Base-by-base conservation (phyloP, 2,113 vertebrate genomes). In the Ochotona curzoniae region DNA sequence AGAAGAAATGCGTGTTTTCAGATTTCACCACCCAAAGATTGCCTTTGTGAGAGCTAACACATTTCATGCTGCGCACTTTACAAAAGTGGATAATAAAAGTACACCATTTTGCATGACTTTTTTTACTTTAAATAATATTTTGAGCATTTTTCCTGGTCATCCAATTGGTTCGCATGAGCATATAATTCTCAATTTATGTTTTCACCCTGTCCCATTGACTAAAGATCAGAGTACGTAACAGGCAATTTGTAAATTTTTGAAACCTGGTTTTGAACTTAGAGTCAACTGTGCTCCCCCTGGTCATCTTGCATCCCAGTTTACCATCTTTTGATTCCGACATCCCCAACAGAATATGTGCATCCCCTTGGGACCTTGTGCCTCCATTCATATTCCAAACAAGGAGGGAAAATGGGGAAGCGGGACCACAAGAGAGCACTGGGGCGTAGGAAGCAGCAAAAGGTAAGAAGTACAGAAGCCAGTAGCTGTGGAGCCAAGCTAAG, bases 11-110 rank as follows among this genome's bases (percentile, higher is more conserved):
- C 87, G 20, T 23, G 28, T 13, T 51, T 95, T 75, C n/a, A 44
- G 87, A 82, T 94, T 87, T 87, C 44, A 90, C 18, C n/a, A 61
- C 28, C 44, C 67, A 90, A 57, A 44, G 25, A 18, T 66, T 89
- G 51, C 13, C 76, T 87, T 71, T 44, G 51, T 87, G 69, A 84
- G 81, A 78, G 51, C 18, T 32, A 26, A 28, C 74, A 21, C 32
- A 69, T 90, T 91, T 74, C 14, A 57, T 85, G 80, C 44, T 79
- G 15, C 7, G 78, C n/a, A 74, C 69, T 88, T 57, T n/a, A 85
- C 60, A 84, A 11, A 26, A 38, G 61, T 18, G 17, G 28, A 54
- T 32, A 80, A 76, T 49, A 61, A 87, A 87, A 23, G 18, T 71
- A 38, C 18, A 60, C 57, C 66, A 38, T 64, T 85, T 76, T 94